These are phyloP conservation scores for Strix aluco DNA, from an alignment of 2,113 vertebrate genomes.

Conservation along the genomic window DNA sequence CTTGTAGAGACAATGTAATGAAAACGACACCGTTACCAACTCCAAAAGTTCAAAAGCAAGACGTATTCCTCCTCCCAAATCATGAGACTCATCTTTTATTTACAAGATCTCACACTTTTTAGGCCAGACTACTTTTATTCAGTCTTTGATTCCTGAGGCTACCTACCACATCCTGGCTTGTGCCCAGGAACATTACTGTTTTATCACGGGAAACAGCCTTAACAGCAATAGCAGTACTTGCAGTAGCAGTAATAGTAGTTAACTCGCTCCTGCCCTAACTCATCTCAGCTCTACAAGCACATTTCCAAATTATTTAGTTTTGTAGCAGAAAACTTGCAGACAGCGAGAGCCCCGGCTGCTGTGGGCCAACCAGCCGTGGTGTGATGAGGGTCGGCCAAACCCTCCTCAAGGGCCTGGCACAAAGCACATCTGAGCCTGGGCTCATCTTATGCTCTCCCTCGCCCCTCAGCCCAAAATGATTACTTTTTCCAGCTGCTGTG, in stretches of 20 bases:
- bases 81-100: not conserved
- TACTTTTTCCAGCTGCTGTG: not conserved
- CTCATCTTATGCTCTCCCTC: not conserved
- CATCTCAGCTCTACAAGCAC: not conserved
- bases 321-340: not conserved
- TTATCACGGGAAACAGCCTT: not conserved
- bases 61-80: not conserved
- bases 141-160: not conserved
- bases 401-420: not conserved
- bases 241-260: not conserved
- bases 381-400: not conserved
- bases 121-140: not conserved
- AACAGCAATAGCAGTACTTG: accelerated
- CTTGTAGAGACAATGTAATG: not conserved
- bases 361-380: not conserved
- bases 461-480: not conserved
- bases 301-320: not conserved
- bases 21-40: not conserved
- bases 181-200: not conserved
- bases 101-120: not conserved
- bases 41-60: not conserved
- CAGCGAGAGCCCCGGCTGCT: accelerated
- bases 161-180: not conserved
- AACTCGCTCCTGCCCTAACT: not conserved
- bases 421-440: not conserved